Base-by-base conservation (phyloP, 2,113 vertebrate species). In the Propithecus coquereli region DNA sequence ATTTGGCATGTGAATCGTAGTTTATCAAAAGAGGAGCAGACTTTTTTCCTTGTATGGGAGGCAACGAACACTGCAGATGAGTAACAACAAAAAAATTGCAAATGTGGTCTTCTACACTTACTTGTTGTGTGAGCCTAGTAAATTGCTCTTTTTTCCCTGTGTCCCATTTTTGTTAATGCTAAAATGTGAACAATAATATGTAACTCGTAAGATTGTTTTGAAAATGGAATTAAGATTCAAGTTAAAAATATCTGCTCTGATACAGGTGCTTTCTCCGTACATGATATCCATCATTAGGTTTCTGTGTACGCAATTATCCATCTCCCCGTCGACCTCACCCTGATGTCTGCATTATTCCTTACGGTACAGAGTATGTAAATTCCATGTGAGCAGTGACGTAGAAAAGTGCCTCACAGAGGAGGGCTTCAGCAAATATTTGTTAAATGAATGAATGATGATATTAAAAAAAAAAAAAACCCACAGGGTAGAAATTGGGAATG, bases 321-420 rank as follows among this genome's bases (percentile, higher is more conserved):
- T 4, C 50, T 74, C n/a, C 70, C 18, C 34, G 1, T 7, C 47
- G 27, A 20, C 70, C 22, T 45, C 11, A 4, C 40, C 80, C n/a
- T 2, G 22, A 27, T 40, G 32, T 8, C 20, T 18, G 14, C 54
- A 14, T 17, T 57, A 10, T 74, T 52, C 2, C 16, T 9, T 23
- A 11, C 27, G 34, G 16, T 2, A 45, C 1, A 57, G 27, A 52
- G 16, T 4, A 8, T 10, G 34, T 27, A 20, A 30, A 20, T 8
- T 73, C 12, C 0, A 13, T 0, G 0, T 7, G 12, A 23, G 43
- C 20, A 17, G 40, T 6, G 18, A 18, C 20, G 5, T 2, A 37
- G 45, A 87, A 57, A 43, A 71, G 22, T 9, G 0, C 23, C 9
- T 43, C 32, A 16, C 32, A 43, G 25, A 61, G 37, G 37, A 54